Base-by-base conservation (phyloP, 92 coral and sea anemone genomes). In the Paramuricea clavata region DNA sequence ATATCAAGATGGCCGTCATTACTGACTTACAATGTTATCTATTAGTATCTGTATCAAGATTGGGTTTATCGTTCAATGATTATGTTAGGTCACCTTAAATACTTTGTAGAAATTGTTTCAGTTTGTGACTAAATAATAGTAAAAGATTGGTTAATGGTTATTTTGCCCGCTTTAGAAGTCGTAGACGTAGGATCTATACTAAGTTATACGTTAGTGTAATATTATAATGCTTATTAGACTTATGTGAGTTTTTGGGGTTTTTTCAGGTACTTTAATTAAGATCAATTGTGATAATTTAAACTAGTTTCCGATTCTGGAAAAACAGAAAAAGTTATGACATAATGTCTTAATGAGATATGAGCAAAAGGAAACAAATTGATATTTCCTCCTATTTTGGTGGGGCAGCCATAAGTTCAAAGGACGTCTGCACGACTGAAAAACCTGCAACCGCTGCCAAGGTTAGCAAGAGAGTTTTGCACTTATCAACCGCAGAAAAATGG, bases 401-500 rank as follows among this genome's bases (percentile, higher is more conserved):
- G 71, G 32, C 71, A 64, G 71, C 71, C 71, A 64, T 64, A 64
- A 64, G 71, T 17, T 64, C 71, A 64, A 64, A 64, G 71, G 71
- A 64, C 71, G 71, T 64, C 71, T 64, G 23, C 71, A 64, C 71
- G 21, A 64, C 71, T 64, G 71, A 64, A 19, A 64, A 64, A 64
- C 31, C 71, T 26, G 34, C 71, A 33, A 57, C 67, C 67, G 67
- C 67, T 57, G 32, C 71, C 21, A 17, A 64, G 71, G 71, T 64
- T 64, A 64, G 71, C 71, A 64, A 64, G 71, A 64, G 71, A 64
- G 71, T 64, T 64, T 64, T 64, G 32, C 71, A 64, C 34, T 77
- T 83, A 71, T 25, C 68, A 34, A 44, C 91, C 76, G 95, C 95
- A 13, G 88, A 88, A 81, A 49, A 85, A 26, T 90, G 93, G 93